phyloP scores from a whole-genome alignment of 35 echinoderm and acorn worm genomes.

The Ophiothrix spiculata region DNA sequence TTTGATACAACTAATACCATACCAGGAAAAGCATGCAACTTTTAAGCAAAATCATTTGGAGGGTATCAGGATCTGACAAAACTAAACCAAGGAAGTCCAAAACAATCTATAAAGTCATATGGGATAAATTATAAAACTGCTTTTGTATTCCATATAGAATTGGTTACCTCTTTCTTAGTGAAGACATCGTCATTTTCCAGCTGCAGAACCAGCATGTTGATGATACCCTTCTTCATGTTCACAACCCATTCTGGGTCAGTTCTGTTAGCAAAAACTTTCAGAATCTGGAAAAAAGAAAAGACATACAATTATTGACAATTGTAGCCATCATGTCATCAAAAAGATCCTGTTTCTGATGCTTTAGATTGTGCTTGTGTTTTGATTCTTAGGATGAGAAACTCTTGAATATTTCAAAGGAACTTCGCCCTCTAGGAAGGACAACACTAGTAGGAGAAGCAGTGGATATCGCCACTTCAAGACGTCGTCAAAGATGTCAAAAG shows the following conservation, averaged over 20 bases:
- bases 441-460: no score
- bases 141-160: not conserved
- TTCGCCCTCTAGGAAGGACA: no score
- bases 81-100: not conserved
- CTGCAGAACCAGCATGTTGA: constrained; percentile 34
- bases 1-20: no score
- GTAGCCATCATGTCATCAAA: not conserved
- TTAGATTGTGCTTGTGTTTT: no score
- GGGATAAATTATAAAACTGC: not conserved
- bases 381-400: no score
- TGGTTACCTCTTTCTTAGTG: constrained; percentile 8
- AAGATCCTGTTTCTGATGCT: not conserved
- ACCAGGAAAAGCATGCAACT: not conserved
- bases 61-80: no score
- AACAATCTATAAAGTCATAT: not conserved
- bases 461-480: no score
- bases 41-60: not conserved
- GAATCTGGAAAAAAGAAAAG: constrained; percentile 7
- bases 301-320: not conserved
- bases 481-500: no score
- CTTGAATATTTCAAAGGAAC: no score
- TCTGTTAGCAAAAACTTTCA: constrained; percentile 20
- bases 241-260: constrained; percentile 47
- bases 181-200: constrained; percentile 31
- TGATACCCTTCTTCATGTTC: constrained; percentile 57